A percentile compares a stretch with the other conserved stretches of the same genome.
These are phyloP conservation scores for Platysternon megacephalum DNA, from an alignment of 2,113 vertebrate species.

Conservation along the genomic window DNA sequence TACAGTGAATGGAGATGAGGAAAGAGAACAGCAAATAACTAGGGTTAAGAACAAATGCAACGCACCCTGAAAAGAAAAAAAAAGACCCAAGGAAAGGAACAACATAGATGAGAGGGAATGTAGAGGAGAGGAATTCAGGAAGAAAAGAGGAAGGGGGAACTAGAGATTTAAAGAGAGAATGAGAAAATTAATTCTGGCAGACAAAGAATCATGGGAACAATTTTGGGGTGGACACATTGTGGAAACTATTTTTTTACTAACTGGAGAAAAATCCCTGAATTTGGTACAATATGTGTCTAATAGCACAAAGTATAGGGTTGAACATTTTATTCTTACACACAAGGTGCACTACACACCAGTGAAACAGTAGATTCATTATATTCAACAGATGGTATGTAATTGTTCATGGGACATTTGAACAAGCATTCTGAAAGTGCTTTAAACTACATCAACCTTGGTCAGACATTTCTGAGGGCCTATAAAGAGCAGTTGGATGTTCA, in stretches of 20 bases:
- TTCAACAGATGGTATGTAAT: background rate
- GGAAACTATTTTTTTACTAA: background rate
- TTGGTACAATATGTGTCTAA: background rate
- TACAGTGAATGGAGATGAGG: background rate
- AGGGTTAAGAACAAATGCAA: background rate
- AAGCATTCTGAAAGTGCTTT: background rate
- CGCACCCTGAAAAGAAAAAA: background rate
- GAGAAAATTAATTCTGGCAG: background rate
- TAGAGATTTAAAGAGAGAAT: background rate
- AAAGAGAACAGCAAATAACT: background rate
- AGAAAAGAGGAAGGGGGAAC: background rate
- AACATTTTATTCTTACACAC: background rate
- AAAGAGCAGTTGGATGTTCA: background rate
- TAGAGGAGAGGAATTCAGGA: background rate
- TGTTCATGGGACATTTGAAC: background rate
- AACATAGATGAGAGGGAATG: background rate
- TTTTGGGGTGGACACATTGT: background rate
- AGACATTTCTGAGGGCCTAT: background rate
- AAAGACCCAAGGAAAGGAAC: background rate
- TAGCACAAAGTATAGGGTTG: background rate
- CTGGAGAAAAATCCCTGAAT: background rate
- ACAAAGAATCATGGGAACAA: conserved; percentile 1
- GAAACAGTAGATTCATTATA: background rate
- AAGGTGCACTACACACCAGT: background rate
- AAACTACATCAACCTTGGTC: background rate